Conservation (phyloP, 2,888 invertebrate genomes). For the Brachylomia viminalis region DNA sequence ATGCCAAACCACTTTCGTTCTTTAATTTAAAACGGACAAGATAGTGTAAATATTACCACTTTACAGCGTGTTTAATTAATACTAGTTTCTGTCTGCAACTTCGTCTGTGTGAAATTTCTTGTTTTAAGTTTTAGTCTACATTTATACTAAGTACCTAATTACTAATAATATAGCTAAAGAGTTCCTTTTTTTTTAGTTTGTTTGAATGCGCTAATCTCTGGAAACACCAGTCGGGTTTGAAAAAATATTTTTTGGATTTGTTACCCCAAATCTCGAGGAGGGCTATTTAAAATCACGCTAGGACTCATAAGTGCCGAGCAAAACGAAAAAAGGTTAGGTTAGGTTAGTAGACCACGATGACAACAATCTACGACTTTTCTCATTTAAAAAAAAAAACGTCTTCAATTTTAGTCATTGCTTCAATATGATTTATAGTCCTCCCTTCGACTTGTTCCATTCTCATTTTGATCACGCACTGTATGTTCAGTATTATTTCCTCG, state of each 20-base stretch:
- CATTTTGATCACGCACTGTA: constrained; percentile 30
- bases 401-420: too few species aligned
- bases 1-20: constrained; percentile 28
- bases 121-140: not conserved
- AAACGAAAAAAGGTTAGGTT: too few species aligned
- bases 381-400: constrained; percentile 11
- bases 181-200: too few species aligned
- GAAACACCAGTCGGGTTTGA: too few species aligned
- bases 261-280: too few species aligned
- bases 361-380: not conserved
- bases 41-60: not conserved
- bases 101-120: not conserved
- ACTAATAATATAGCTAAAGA: too few species aligned
- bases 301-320: too few species aligned
- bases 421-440: constrained; percentile 35
- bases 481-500: constrained; percentile 38
- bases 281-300: too few species aligned
- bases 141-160: too few species aligned
- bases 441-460: constrained; percentile 38
- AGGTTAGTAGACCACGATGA: too few species aligned
- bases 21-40: not conserved
- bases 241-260: too few species aligned
- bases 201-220: too few species aligned
- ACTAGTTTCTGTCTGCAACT: not conserved
- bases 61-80: not conserved